Base-by-base conservation (phyloP, 2,888 invertebrate genomes). In the Gari tellinella region DNA sequence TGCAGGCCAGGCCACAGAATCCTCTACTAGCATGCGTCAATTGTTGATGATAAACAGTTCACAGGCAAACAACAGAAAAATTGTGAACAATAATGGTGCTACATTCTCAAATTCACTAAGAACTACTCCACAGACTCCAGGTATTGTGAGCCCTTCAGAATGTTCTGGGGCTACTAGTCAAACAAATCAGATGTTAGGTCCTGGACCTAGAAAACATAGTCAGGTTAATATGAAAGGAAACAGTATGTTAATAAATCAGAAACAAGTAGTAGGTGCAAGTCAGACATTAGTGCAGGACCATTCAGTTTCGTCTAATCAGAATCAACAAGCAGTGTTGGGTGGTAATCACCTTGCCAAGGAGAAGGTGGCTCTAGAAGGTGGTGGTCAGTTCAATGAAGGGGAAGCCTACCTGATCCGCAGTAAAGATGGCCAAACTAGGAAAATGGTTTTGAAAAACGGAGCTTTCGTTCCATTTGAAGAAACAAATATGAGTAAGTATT, bases 341-440 rank as follows among this genome's bases (percentile, higher is more conserved):
- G 45, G 38, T 31, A 1, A 15, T 2, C 17, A 2, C 2, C n/a
- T 38, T 25, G 46, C 45, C 48, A 68, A 64, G 37, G 48, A 57
- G 14, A 74, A 74, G 48, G 82, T 80, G 3, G 67, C 70, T 12
- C 38, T 80, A 10, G 75, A 72, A 52, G 72, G 77, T 17, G 81
- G 83, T 26, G 79, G 77, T 14, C 65, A 83, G 45, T 75, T 80
- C 63, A 69, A 79, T 58, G 69, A 79, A 15, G 77, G 74, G 3
- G 72, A 72, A 51, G 72, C 72, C 10, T 82, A 82, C 61, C 46
- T 82, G 19, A 72, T 82, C 15, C 57, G 58, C 2, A 65, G 72
- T 55, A 58, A 52, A 15, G 31, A 72, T 19, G 80, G 82, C 40
- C 56, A 66, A 17, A 45, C 65, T 17, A 58, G 51, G 55, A 78